Evolutionary conservation across 2,113 vertebrate genomes (phyloP), one percentile per base, ranked within the genome.

Genomic region (Ctenomys sociabilis): DNA sequence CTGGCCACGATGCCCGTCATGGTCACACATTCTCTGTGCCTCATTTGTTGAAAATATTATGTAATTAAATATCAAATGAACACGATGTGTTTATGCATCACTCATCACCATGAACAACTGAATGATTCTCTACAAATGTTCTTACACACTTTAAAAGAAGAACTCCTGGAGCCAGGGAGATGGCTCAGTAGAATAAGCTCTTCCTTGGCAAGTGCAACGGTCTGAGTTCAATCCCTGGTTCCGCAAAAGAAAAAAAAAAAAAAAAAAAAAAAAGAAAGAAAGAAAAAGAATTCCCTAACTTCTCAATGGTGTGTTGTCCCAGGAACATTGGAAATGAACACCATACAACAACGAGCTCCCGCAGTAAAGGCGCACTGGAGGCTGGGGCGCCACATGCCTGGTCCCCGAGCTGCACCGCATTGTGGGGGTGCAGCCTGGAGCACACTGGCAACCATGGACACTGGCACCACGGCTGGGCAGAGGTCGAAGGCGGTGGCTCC

Each of bases 31-130:
- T 90, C 43, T 81, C 30, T 43, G 0, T 21, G 85, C 91, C n/a
- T 75, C 59, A 68, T 66, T 87, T 52, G 16, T 80, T 66, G 81
- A 35, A 87, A 91, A 68, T 40, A 88, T 61, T 37, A 75, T 32
- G 57, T 49, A 91, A 49, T 57, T 66, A 59, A 92, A 66, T 93
- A 37, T 68, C 40, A 86, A 84, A 49, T 73, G 9, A 91, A 80
- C 93, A 85, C 84, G 22, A 80, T 84, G 70, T 63, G 49, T 83
- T 88, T 54, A 93, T 85, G 85, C 75, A 92, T 64, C 16, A 21
- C 63, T 66, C 52, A 70, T 43, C 52, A 59, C 66, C 26, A 73
- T 13, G n/a, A 84, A 45, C 54, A 78, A 73, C 40, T 64, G 80
- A 94, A 35, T 43, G 70, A 64, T 45, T 95, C 77, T 72, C 59